phyloP scores from a whole-genome alignment of 2,888 invertebrate species.

The Biston stratarius region DNA sequence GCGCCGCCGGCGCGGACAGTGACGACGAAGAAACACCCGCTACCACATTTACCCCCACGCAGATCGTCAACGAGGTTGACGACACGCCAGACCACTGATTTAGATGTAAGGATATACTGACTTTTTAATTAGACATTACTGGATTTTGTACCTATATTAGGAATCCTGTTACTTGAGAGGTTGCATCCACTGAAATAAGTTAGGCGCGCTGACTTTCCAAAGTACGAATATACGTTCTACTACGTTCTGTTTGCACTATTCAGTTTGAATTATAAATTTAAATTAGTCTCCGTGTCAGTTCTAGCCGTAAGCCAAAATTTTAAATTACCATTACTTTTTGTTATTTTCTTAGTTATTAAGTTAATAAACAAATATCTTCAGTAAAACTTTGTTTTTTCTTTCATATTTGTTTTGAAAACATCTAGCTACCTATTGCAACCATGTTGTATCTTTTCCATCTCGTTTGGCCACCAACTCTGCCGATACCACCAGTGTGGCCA shows the following conservation, averaged over 20 bases:
- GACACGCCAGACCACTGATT: constrained; percentile 42
- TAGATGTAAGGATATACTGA: not conserved
- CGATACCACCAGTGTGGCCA: not conserved
- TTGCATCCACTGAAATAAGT: too few species aligned
- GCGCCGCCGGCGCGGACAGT: constrained; percentile 88
- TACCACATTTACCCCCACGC: constrained; percentile 68
- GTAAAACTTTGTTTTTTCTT: not conserved
- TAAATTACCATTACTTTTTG: not conserved
- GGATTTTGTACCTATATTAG: too few species aligned
- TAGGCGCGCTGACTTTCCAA: too few species aligned
- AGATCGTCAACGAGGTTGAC: constrained; percentile 82
- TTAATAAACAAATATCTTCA: not conserved
- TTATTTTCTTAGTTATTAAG: not conserved
- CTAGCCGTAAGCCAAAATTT: not conserved
- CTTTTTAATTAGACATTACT: too few species aligned
- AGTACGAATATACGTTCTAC: too few species aligned
- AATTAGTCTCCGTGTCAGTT: not conserved
- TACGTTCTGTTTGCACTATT: too few species aligned
- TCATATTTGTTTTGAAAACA: not conserved
- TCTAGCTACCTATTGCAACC: too few species aligned
- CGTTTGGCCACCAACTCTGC: not conserved
- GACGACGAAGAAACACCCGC: constrained; percentile 79
- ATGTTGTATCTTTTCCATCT: too few species aligned
- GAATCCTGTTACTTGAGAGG: too few species aligned
- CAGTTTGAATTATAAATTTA: not conserved